Percentiles rank a stretch among this genome's conserved stretches.
phyloP scores from a whole-genome alignment of 2,797 vertebrate species.

The Lepilemur septentrionalis region DNA sequence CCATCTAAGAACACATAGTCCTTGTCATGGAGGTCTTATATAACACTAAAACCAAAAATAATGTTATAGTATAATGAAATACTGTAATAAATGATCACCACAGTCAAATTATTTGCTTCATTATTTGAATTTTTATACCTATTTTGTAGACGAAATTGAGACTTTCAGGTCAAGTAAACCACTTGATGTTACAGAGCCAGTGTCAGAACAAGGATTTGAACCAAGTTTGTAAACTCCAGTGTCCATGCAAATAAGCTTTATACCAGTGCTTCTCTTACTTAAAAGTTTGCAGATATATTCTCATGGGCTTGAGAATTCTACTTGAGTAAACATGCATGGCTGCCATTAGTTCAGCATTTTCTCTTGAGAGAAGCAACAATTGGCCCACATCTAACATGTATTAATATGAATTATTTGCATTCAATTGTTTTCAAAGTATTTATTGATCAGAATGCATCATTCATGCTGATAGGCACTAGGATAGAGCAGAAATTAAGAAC shows the following conservation, averaged over 20 bases:
- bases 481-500: background rate
- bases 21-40: background rate
- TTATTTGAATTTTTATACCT: background rate
- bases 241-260: background rate
- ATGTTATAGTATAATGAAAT: background rate
- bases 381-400: background rate
- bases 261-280: background rate
- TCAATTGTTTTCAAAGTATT: background rate
- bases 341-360: background rate
- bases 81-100: background rate
- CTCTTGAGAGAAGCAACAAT: background rate
- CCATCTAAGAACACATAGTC: background rate
- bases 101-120: background rate
- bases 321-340: background rate
- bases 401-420: background rate
- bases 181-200: background rate
- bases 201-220: background rate
- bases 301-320: background rate
- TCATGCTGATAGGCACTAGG: background rate
- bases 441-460: background rate
- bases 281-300: background rate
- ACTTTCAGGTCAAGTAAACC: background rate
- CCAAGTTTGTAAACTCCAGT: background rate
- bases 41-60: background rate
- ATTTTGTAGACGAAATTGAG: background rate